Conservation (phyloP, 1,140 invertebrate genomes). For the Pseudoatta argentina region DNA sequence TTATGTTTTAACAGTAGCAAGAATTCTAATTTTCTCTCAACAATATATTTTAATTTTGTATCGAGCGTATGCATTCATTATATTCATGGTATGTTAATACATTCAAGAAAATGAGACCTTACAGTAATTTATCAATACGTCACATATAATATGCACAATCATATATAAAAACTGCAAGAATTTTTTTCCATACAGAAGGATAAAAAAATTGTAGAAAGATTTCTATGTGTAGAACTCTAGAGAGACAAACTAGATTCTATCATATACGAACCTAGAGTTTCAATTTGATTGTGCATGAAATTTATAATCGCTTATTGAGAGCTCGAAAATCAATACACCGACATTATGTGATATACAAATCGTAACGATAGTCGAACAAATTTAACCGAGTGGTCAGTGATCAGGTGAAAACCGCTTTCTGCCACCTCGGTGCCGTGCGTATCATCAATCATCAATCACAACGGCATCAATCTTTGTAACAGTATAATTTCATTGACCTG, state of each 20-base stretch:
- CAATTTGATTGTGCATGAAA: neutral
- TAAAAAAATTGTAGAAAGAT: neutral
- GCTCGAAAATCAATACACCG: neutral
- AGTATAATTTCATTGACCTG: constrained; percentile 78
- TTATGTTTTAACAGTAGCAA: constrained; percentile 12
- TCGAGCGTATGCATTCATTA: neutral
- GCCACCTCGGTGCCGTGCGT: constrained; percentile 58
- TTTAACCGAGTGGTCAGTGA: constrained; percentile 60
- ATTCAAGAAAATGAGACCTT: neutral
- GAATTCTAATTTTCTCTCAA: neutral
- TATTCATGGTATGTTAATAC: neutral
- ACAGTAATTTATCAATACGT: neutral
- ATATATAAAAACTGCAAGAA: neutral
- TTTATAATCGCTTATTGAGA: neutral
- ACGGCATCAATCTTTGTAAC: constrained; percentile 77
- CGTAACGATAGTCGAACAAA: constrained; percentile 67
- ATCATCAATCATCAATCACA: constrained; percentile 77
- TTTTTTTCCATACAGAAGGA: neutral
- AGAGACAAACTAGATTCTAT: neutral
- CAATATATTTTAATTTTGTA: constrained; percentile 10
- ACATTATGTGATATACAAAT: constrained; percentile 38
- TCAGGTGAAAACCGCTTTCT: constrained; percentile 73
- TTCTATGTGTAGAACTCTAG: neutral
- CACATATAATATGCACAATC: neutral
- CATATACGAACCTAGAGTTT: neutral